Percentiles rank a stretch among this genome's conserved stretches.
These are phyloP conservation scores for Botia almorhae DNA, from an alignment of 2,797 vertebrate species.

Conservation along the genomic window DNA sequence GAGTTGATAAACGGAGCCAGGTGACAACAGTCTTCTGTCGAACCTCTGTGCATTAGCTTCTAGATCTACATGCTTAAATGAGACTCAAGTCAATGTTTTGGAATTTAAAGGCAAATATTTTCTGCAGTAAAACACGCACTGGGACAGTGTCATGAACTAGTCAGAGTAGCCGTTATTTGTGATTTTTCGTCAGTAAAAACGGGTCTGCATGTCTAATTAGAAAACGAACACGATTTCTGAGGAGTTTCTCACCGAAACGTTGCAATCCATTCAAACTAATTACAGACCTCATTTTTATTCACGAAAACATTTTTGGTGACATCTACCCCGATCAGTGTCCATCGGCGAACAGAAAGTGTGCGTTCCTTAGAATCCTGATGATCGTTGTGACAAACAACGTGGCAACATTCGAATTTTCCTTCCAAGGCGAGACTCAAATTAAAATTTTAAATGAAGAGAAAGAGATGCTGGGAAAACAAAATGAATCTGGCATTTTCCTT, in stretches of 20 bases:
- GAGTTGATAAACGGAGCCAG: constrained; percentile 9
- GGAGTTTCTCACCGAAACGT: no score
- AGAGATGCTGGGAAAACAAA: neutral
- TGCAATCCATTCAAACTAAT: no score
- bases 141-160: constrained; percentile 1
- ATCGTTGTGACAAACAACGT: constrained; percentile 12
- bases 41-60: constrained; percentile 19
- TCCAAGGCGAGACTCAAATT: constrained; percentile 42
- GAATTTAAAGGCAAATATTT: constrained; percentile 29
- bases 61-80: constrained; percentile 19
- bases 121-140: neutral
- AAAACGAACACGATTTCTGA: no score
- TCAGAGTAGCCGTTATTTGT: no score
- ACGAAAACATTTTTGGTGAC: no score
- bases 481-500: neutral
- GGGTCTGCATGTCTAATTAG: no score
- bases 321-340: neutral
- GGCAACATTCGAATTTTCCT: constrained; percentile 12
- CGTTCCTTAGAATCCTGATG: constrained; percentile 19
- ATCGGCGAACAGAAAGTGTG: constrained; percentile 10
- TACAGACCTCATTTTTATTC: no score
- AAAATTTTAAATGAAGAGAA: neutral
- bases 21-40: neutral
- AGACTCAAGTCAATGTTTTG: neutral
- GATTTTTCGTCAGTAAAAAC: no score